Evolutionary conservation across 2,113 vertebrate genomes (phyloP).

Genomic region (Triplophysa siluroides): DNA sequence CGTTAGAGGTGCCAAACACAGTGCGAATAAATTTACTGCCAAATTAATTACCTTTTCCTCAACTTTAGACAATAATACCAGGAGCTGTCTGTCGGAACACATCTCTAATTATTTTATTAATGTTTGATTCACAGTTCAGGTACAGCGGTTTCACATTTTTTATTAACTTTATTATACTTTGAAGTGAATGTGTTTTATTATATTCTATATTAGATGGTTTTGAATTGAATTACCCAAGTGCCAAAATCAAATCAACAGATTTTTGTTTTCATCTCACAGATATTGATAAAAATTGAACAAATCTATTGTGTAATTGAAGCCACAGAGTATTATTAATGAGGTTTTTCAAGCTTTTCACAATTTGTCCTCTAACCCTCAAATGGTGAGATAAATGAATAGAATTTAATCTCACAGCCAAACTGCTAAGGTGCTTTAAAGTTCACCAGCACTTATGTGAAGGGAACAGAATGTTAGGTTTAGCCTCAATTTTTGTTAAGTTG

Average conservation of each 20-base stretch:
- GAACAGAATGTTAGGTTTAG: background rate
- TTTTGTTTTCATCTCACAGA: conserved; percentile 54
- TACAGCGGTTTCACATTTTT: conserved; percentile 74
- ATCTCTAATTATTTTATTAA: conserved; percentile 74
- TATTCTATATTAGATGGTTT: conserved; percentile 67
- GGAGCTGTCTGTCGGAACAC: conserved; percentile 71
- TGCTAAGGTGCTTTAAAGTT: background rate
- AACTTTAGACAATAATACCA: conserved; percentile 78
- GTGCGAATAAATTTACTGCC: conserved; percentile 73
- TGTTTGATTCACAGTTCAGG: conserved; percentile 74
- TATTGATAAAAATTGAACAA: conserved; percentile 58
- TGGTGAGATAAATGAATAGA: conserved; percentile 35
- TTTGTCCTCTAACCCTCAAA: conserved; percentile 10
- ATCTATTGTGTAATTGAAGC: conserved; percentile 47
- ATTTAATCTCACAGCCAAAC: conserved; percentile 9
- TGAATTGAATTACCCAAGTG: conserved; percentile 71
- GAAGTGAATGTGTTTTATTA: conserved; percentile 65
- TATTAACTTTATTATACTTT: conserved; percentile 72
- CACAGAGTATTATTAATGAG: conserved; percentile 31
- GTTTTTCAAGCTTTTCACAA: conserved; percentile 39
- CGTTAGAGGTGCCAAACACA: conserved; percentile 72
- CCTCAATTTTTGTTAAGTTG: background rate
- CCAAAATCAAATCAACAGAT: conserved; percentile 64
- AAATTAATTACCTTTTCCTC: conserved; percentile 79
- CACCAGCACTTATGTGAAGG: background rate